Evolutionary conservation across 1,140 invertebrate species (phyloP), one percentile per base, ranked within the genome.

Genomic region (Zaprionus camerounensis): DNA sequence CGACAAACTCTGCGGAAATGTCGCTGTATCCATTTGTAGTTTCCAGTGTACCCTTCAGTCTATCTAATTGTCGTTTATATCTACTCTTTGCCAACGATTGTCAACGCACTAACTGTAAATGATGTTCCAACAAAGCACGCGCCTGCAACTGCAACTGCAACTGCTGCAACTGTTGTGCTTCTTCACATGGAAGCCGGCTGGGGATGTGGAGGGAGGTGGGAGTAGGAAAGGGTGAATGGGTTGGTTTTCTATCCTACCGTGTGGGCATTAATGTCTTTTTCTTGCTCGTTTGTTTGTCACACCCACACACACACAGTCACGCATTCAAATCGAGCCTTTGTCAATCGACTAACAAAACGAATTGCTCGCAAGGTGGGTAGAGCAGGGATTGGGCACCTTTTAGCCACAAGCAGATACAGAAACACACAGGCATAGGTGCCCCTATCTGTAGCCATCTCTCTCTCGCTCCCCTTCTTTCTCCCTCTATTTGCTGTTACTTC

Each of bases 291-390:
- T 75, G 66, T 82, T 80, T 73, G 41, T 44, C 55, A 61, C 63
- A 67, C 58, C 34, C 38, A 46, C 31, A 38, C 41, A 38, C 63
- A 67, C 70, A 46, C 13, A 13, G 17, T 38, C 41, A 46, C 28
- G n/a, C 31, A 34, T 22, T 17, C 55, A 53, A 26, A 53, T 71
- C 71, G 78, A 69, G 65, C 82, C 82, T 85, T 79, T 85, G 82
- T 82, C 82, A 87, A 85, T 86, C 78, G 80, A 65, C 79, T 82
- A 83, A 81, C 81, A 85, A 85, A 86, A 80, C 66, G 80, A 85
- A 85, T 81, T 76, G 82, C 82, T 71, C 64, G 41, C n/a, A n/a
- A 15, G 41, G n/a, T n/a, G 41, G 41, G 41, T 44, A 38, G 41
- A 44, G n/a, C 41, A n/a, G n/a, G 41, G 6, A 44, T 44, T 44